Conservation (phyloP, 2,888 invertebrate genomes). For the Sicus ferrugineus region DNA sequence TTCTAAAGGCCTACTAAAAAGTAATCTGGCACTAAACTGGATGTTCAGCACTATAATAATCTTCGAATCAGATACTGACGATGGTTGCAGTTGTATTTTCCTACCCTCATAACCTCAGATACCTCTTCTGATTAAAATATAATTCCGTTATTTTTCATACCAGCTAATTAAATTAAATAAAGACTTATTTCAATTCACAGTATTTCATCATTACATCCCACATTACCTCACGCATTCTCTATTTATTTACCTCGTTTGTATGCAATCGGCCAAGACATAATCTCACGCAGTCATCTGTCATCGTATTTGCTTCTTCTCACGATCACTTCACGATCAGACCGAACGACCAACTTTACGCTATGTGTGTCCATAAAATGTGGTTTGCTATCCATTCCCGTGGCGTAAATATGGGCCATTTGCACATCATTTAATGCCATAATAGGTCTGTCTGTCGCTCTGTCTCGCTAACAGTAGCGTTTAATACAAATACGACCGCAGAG, state of each 20-base stretch:
- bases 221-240: neutral
- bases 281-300: neutral
- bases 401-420: constrained; percentile 23
- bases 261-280: neutral
- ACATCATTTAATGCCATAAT: constrained; percentile 20
- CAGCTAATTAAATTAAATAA: too few species aligned
- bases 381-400: constrained; percentile 5
- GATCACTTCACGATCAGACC: constrained; percentile 18
- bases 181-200: neutral
- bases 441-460: neutral
- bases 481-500: neutral
- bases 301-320: constrained; percentile 23
- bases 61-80: too few species aligned
- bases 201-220: too few species aligned
- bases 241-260: neutral
- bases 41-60: too few species aligned
- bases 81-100: too few species aligned
- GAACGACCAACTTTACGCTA: neutral
- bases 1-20: too few species aligned
- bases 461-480: neutral
- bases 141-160: too few species aligned
- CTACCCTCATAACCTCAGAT: too few species aligned
- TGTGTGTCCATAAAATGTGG: constrained; percentile 7
- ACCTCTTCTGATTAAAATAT: too few species aligned
- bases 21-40: too few species aligned